Evolutionary conservation across 2,797 vertebrate species (phyloP).

Genomic region (Rhynchonycteris naso): DNA sequence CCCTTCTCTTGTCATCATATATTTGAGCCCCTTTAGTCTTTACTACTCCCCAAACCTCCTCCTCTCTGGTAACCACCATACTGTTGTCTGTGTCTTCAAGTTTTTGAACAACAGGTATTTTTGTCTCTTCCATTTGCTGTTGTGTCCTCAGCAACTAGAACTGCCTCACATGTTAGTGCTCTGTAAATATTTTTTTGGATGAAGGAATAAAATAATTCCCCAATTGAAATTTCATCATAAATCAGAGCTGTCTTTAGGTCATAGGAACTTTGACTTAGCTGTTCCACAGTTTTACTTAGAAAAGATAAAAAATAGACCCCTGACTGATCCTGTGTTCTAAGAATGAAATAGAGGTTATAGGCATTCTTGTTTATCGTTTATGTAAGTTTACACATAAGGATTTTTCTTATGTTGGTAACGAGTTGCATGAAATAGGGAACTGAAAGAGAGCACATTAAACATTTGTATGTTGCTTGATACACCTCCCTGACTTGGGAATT

Average conservation of each 20-base stretch:
- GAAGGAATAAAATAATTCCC: background rate
- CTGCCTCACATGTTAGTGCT: background rate
- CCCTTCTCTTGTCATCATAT: background rate
- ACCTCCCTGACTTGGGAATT: background rate
- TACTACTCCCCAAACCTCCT: background rate
- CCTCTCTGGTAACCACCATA: background rate
- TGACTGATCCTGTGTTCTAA: background rate
- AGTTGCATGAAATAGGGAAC: background rate
- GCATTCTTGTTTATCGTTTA: slow-evolving; percentile 18
- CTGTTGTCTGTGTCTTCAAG: background rate
- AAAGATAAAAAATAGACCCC: background rate
- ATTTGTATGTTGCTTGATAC: background rate
- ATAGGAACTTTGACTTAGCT: background rate
- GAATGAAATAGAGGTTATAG: background rate
- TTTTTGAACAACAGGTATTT: background rate
- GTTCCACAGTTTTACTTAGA: background rate
- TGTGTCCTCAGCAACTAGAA: background rate
- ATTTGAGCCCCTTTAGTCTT: background rate
- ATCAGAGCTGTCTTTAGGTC: background rate
- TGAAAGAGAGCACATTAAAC: background rate
- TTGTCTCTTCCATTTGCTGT: background rate
- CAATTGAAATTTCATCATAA: background rate
- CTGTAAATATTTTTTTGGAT: background rate
- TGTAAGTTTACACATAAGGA: background rate
- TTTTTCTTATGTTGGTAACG: slow-evolving; percentile 2